Evolutionary conservation across 2,797 vertebrate genomes (phyloP).

Genomic region (Tapera naevia): DNA sequence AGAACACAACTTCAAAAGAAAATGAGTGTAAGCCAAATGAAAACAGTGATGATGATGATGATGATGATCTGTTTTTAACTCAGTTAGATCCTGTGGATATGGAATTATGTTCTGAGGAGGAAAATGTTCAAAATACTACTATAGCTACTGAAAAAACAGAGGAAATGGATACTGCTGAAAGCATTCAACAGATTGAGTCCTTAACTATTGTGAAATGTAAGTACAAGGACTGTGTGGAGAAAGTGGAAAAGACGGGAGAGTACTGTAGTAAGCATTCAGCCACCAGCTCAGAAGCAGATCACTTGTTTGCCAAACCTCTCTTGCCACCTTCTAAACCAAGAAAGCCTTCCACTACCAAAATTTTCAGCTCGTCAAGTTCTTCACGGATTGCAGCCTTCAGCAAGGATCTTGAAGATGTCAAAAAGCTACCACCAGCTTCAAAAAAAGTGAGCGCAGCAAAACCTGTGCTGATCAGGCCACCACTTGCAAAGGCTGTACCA

Average conservation of each 20-base stretch:
- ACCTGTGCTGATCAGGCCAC: neutral
- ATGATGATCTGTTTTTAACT: conserved; percentile 77
- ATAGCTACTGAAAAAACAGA: neutral
- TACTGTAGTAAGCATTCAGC: conserved; percentile 46
- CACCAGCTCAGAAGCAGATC: conserved; percentile 16
- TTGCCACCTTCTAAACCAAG: conserved; percentile 52
- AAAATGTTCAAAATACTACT: neutral
- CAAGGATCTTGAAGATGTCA: conserved; percentile 74
- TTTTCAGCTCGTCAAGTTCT: conserved; percentile 75
- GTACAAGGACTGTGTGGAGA: conserved; percentile 45
- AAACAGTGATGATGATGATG: conserved; percentile 57
- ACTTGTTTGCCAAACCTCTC: conserved; percentile 79
- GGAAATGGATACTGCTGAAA: neutral
- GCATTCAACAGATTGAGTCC: neutral
- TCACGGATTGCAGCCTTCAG: conserved; percentile 81
- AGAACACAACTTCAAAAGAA: neutral
- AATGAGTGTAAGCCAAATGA: neutral
- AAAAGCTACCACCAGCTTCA: neutral
- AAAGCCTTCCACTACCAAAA: conserved; percentile 79
- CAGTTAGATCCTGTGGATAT: conserved; percentile 81
- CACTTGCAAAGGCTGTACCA: neutral
- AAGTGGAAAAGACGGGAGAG: neutral
- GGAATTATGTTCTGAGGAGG: conserved; percentile 81
- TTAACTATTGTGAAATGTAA: neutral
- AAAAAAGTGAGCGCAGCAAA: conserved; percentile 55